These are phyloP conservation scores for Porphyrio hochstetteri DNA, from an alignment of 2,113 vertebrate genomes.

Conservation along the genomic window DNA sequence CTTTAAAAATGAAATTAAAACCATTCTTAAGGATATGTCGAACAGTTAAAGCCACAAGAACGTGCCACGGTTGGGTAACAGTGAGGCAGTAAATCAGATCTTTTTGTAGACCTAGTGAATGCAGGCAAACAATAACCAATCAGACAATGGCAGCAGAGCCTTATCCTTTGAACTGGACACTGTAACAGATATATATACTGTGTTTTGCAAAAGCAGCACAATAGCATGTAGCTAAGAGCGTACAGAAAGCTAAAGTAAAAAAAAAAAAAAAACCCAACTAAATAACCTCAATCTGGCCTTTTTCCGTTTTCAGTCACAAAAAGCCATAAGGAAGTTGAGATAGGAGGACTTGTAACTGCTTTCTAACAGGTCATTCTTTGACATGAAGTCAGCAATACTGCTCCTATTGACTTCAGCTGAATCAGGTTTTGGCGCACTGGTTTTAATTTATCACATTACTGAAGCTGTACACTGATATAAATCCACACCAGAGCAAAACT, in stretches of 20 bases:
- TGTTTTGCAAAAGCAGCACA: not conserved
- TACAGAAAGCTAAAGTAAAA: not conserved
- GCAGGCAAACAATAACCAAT: not conserved
- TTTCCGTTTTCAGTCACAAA: not conserved
- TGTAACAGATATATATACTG: not conserved
- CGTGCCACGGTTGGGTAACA: conserved; percentile 18
- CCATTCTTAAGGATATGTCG: conserved; percentile 12
- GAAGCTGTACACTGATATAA: not conserved
- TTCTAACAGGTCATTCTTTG: not conserved
- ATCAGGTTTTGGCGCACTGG: not conserved
- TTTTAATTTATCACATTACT: conserved; percentile 40
- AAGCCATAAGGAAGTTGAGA: not conserved
- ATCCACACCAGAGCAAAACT: not conserved
- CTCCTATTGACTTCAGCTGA: conserved; percentile 1
- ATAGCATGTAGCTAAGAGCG: not conserved
- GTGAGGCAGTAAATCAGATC: conserved; percentile 33
- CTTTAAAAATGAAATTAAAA: conserved; percentile 47
- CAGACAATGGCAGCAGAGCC: not conserved
- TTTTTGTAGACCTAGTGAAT: not conserved
- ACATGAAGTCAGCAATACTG: not conserved
- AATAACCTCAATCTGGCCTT: not conserved
- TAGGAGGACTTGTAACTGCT: not conserved
- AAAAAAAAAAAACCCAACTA: too few relatives aligned
- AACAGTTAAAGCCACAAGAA: conserved; percentile 36
- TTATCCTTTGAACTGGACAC: not conserved